These are phyloP conservation scores for Pedionomus torquatus DNA, from an alignment of 2,113 vertebrate genomes.

Conservation along the genomic window DNA sequence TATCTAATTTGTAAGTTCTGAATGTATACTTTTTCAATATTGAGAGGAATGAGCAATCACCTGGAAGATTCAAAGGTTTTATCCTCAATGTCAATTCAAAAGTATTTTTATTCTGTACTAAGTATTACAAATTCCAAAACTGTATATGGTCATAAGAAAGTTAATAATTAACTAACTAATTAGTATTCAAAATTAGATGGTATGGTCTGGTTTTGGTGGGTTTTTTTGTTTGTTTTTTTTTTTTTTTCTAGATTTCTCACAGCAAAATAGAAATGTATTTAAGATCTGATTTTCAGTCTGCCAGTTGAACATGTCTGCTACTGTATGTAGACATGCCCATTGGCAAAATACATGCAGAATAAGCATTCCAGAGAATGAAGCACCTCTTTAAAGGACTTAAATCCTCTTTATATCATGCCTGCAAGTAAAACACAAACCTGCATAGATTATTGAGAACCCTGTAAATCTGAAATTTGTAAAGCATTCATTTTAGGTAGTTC, in stretches of 20 bases:
- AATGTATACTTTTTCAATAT: background rate
- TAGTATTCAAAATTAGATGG: constrained; percentile 36
- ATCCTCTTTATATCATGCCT: background rate
- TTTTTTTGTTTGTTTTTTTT: constrained; percentile 50
- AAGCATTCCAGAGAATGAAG: background rate
- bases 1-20: background rate
- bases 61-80: background rate
- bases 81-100: background rate
- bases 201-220: background rate
- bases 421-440: background rate
- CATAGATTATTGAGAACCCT: background rate
- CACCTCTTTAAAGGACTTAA: background rate
- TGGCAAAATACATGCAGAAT: background rate
- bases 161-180: constrained; percentile 50
- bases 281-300: background rate
- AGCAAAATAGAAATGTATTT: background rate
- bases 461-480: background rate
- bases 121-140: constrained; percentile 27
- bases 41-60: background rate
- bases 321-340: rapidly evolving
- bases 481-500: background rate
- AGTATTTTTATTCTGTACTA: background rate
- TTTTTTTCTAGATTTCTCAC: constrained; percentile 32
- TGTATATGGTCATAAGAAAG: constrained; percentile 35
- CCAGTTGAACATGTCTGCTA: background rate